Percentiles rank a stretch among this genome's conserved stretches.
Evolutionary conservation across 2,888 invertebrate species (phyloP).

Genomic region (Desoria tigrina): DNA sequence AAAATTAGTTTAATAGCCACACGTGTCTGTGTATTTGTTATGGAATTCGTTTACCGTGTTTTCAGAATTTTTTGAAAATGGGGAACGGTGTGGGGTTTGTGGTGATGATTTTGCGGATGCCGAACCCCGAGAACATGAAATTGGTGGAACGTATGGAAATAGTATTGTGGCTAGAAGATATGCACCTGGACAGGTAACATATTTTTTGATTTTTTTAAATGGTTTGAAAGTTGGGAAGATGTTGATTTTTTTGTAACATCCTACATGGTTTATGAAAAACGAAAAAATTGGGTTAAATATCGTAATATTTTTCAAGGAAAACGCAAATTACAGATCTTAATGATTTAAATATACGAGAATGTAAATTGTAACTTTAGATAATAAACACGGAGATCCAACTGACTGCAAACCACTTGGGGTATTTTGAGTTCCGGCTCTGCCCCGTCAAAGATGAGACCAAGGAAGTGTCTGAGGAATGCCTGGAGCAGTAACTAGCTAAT

Average conservation of each 20-base stretch:
- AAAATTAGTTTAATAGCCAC: neutral
- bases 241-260: neutral
- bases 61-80: constrained; percentile 45
- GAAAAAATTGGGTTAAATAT: too few relatives aligned
- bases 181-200: constrained; percentile 79
- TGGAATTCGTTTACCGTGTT: too few relatives aligned
- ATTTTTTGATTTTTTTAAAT: neutral
- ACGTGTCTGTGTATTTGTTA: neutral
- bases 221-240: neutral
- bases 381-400: constrained; percentile 83
- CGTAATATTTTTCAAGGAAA: neutral
- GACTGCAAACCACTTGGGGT: constrained; percentile 85
- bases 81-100: constrained; percentile 83
- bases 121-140: constrained; percentile 81
- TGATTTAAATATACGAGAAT: too few relatives aligned
- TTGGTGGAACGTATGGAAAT: constrained; percentile 80
- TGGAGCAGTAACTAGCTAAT: constrained; percentile 72
- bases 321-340: constrained; percentile 27
- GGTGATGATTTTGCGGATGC: constrained; percentile 79
- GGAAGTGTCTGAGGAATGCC: constrained; percentile 79
- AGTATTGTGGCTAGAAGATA: constrained; percentile 81
- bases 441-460: constrained; percentile 79
- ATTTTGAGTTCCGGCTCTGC: constrained; percentile 81
- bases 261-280: neutral
- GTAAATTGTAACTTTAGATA: constrained; percentile 63